phyloP scores from a whole-genome alignment of 2,113 vertebrate species.

The Sinocyclocheilus maitianheensis region DNA sequence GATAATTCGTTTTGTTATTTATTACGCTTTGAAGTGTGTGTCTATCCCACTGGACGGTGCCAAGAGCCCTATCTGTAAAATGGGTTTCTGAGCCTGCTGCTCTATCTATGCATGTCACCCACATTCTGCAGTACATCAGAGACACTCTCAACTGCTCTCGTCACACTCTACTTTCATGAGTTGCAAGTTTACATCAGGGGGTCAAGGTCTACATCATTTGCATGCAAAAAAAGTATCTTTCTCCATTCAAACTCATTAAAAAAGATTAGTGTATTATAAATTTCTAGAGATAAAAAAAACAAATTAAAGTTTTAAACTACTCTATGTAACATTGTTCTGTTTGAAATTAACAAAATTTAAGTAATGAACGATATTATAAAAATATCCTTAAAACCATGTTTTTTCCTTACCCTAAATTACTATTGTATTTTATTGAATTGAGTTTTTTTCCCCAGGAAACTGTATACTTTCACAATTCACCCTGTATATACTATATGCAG shows the following conservation, averaged over 20 bases:
- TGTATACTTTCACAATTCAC: too few relatives aligned
- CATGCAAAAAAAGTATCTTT: not conserved
- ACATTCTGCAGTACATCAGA: conserved; percentile 28
- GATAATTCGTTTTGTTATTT: conserved; percentile 64
- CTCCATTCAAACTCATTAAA: not conserved
- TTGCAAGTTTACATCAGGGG: not conserved
- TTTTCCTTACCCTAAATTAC: too few relatives aligned
- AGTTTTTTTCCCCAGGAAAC: too few relatives aligned
- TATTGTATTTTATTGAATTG: too few relatives aligned
- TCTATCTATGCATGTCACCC: conserved; percentile 46
- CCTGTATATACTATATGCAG: too few relatives aligned
- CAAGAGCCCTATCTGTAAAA: conserved; percentile 56
- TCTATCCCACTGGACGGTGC: not conserved
- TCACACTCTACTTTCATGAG: not conserved
- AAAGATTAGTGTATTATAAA: too few relatives aligned
- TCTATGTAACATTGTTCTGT: too few relatives aligned
- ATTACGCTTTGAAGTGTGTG: conserved; percentile 45
- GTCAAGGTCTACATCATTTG: not conserved
- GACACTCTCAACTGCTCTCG: not conserved
- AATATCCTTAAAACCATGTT: too few relatives aligned
- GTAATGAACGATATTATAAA: too few relatives aligned
- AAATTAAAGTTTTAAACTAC: too few relatives aligned
- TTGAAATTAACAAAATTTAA: too few relatives aligned
- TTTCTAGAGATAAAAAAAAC: too few relatives aligned
- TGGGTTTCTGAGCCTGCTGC: conserved; percentile 30